Evolutionary conservation across 2,797 vertebrate genomes (phyloP), one percentile per base, ranked within the genome.

Genomic region (Sebastes trivittatus): DNA sequence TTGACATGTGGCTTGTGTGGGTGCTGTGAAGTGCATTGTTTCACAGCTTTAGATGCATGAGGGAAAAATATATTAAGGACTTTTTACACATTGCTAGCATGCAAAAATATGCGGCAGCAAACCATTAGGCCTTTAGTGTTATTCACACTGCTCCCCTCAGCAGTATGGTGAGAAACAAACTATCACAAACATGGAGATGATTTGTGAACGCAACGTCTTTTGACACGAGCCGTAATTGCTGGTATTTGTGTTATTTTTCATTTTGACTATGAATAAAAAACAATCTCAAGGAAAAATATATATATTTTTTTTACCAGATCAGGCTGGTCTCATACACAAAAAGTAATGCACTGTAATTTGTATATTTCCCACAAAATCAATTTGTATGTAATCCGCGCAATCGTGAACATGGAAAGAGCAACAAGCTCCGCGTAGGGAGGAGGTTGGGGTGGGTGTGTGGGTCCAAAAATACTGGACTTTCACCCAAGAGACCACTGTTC

Each of bases 11-110:
- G 84, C 29, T 63, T 81, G 58, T 80, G 81, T 80, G 70, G 73
- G 77, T 87, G 83, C 71, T 72, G 60, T 82, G 74, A 85, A 82
- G 79, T 77, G 77, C 66, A 60, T 77, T 85, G 84, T 87, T 91
- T 85, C 13, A 78, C 58, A 69, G 62, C 61, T 75, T 68, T 63
- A 22, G 27, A 72, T 49, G 4, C 58, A 63, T 42, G 22, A 27
- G 46, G 20, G 2, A 8, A 64, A 77, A 5, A 34, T 65, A 10
- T 11, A 63, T 9, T 27, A 14, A 52, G 49, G 18, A n/a, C 54
- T 36, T 60, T 55, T 55, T 22, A 32, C 25, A 72, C 62, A 36
- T 56, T 30, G 20, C 23, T 32, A 30, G 69, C 22, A 64, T 42
- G 14, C 42, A 65, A 3, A 36, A 34, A 72, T 32, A 69, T 14